Evolutionary conservation across 2,888 invertebrate species (phyloP).

Genomic region (Apodemia zela): DNA sequence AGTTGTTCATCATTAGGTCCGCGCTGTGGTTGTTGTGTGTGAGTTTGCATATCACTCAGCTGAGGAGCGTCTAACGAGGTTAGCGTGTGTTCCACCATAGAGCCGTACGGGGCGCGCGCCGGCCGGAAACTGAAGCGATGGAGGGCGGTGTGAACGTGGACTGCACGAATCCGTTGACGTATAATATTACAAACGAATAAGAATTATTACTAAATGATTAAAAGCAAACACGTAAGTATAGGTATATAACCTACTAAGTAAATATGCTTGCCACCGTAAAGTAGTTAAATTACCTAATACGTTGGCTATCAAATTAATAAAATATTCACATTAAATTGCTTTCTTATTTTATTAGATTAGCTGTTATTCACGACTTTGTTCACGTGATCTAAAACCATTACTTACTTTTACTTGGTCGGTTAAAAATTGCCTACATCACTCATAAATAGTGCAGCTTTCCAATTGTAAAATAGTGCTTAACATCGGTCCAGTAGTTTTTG

Average conservation of each 20-base stretch:
- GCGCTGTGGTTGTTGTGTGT: conserved; percentile 68
- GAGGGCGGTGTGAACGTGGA: conserved; percentile 50
- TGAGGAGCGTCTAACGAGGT: conserved; percentile 65
- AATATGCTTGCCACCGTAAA: neutral
- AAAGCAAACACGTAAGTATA: conserved; percentile 6
- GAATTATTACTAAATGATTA: conserved; percentile 16
- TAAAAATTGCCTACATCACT: too few species aligned
- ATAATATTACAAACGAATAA: conserved; percentile 14
- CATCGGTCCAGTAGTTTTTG: too few species aligned
- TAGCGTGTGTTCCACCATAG: conserved; percentile 80
- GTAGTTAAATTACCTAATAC: neutral
- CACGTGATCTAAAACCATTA: too few species aligned
- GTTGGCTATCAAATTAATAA: neutral
- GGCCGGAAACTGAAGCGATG: conserved; percentile 61
- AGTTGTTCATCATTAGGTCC: conserved; percentile 82
- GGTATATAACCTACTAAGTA: conserved; percentile 12
- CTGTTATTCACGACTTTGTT: too few species aligned
- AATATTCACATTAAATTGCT: neutral
- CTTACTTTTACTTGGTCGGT: too few species aligned
- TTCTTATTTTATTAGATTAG: too few species aligned
- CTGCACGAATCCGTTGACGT: conserved; percentile 12
- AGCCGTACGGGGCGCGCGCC: conserved; percentile 78
- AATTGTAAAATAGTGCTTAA: too few species aligned
- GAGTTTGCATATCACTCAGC: conserved; percentile 80
- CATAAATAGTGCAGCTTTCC: too few species aligned